phyloP scores from a whole-genome alignment of 2,888 invertebrate genomes.

The Scaptomyza reducta region DNA sequence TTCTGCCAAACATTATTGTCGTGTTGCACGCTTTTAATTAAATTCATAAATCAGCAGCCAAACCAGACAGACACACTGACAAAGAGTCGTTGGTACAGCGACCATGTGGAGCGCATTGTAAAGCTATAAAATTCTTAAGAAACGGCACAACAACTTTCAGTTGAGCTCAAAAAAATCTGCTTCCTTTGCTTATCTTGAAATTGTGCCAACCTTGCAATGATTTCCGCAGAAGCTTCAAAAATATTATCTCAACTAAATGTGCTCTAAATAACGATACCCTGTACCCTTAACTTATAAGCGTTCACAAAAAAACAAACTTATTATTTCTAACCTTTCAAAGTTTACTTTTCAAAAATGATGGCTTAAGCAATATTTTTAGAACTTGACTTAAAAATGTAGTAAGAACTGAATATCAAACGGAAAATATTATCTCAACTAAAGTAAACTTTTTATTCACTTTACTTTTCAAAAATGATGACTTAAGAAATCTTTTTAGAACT shows the following conservation, averaged over 20 bases:
- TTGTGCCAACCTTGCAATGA: constrained; percentile 64
- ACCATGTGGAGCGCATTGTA: constrained; percentile 9
- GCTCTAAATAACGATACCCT: not conserved
- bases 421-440: too few relatives aligned
- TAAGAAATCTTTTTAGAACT: too few relatives aligned
- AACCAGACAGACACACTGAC: not conserved
- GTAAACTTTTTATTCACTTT: too few relatives aligned
- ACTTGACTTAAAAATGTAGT: too few relatives aligned
- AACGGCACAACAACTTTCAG: constrained; percentile 31
- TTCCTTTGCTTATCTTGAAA: constrained; percentile 48
- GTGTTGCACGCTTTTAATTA: constrained; percentile 74
- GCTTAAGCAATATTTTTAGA: too few relatives aligned
- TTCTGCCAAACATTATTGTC: constrained; percentile 49
- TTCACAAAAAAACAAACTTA: too few relatives aligned
- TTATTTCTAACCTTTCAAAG: too few relatives aligned
- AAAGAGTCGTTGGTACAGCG: not conserved
- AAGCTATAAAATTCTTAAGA: constrained; percentile 32
- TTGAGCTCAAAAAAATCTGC: constrained; percentile 34
- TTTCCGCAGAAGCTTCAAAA: constrained; percentile 31
- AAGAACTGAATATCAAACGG: too few relatives aligned
- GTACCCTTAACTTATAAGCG: too few relatives aligned
- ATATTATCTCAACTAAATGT: not conserved
- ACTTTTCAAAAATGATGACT: too few relatives aligned
- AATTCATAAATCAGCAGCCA: constrained; percentile 74
- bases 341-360: too few relatives aligned